Conservation (phyloP, 2,888 invertebrate genomes). For the Leptinotarsa haldemani region DNA sequence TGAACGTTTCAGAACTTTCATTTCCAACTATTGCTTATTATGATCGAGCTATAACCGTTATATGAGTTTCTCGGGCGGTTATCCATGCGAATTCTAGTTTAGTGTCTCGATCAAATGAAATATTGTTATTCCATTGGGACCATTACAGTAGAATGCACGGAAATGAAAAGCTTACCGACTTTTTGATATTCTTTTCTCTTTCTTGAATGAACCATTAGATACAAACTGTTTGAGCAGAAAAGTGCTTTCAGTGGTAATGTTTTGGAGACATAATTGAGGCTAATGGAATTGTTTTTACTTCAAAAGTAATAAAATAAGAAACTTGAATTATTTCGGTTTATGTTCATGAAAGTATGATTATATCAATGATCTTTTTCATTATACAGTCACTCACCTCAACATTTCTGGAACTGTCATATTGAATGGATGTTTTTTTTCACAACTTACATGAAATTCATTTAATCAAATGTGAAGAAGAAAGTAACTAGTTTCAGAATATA, state of each 20-base stretch:
- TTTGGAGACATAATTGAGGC: neutral
- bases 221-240: neutral
- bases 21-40: constrained; percentile 22
- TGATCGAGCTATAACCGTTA: constrained; percentile 13
- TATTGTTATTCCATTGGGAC: constrained; percentile 9
- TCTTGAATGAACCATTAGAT: neutral
- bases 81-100: constrained; percentile 15
- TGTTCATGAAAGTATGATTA: no score
- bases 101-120: constrained; percentile 3
- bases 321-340: no score
- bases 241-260: neutral
- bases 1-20: constrained; percentile 16
- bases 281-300: neutral
- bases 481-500: no score
- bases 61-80: constrained; percentile 15
- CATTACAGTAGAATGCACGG: neutral
- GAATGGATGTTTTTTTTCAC: no score
- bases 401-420: no score
- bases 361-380: no score
- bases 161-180: constrained; percentile 5
- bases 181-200: constrained; percentile 5
- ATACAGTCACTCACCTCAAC: no score
- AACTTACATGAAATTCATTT: no score
- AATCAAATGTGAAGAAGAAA: no score
- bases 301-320: no score